A percentile compares a stretch with the other conserved stretches of the same genome.
Evolutionary conservation across 1,140 invertebrate species (phyloP).

Genomic region (Pseudobourletiella spinata): DNA sequence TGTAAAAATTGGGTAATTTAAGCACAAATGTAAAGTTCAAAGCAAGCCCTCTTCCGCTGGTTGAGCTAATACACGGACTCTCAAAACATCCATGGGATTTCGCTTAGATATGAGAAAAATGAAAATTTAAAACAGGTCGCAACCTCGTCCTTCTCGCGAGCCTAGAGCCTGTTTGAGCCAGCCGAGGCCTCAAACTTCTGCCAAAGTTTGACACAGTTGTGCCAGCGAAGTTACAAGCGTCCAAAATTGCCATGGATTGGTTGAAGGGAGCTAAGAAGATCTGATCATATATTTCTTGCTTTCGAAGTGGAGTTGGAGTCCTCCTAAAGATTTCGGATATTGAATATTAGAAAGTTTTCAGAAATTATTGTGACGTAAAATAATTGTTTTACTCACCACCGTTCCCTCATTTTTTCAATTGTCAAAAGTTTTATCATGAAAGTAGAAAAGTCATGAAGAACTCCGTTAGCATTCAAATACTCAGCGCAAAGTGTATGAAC

Average conservation of each 20-base stretch:
- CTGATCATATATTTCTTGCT: background rate
- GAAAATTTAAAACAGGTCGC: no score
- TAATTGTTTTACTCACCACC: conserved; percentile 2
- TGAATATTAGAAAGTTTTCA: background rate
- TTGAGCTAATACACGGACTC: no score
- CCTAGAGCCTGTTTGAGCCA: no score
- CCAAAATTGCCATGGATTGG: conserved; percentile 3
- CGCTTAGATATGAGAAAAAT: no score
- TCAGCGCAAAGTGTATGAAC: background rate
- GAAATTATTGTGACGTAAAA: background rate
- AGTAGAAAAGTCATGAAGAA: conserved; percentile 5
- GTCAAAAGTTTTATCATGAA: conserved; percentile 8
- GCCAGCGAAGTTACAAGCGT: background rate
- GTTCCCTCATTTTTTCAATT: background rate
- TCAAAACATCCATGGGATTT: no score
- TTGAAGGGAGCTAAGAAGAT: conserved; percentile 8
- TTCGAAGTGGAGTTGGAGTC: background rate
- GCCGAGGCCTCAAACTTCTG: background rate
- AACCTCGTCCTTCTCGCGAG: no score
- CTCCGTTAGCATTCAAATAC: background rate
- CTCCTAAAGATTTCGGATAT: background rate
- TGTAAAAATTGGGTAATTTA: no score
- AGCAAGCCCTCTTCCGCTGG: no score
- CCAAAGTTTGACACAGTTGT: background rate
- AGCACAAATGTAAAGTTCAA: no score